Conservation (phyloP, 2,797 vertebrate species). For the Coregonus suidteri region DNA sequence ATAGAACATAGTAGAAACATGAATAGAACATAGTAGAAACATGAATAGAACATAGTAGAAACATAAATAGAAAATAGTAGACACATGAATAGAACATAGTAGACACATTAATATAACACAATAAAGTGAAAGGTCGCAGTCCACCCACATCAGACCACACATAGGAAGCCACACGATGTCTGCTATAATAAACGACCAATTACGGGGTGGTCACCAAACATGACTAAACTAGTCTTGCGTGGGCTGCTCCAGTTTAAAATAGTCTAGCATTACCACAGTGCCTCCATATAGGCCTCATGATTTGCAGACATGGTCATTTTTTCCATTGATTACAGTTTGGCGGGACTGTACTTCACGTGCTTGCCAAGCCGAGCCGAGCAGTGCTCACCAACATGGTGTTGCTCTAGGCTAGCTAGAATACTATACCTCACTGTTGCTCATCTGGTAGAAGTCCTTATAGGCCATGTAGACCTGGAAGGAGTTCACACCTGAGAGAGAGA, state of each 20-base stretch:
- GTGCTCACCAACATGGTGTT: background rate
- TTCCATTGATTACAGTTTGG: background rate
- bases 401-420: too few relatives aligned
- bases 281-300: conserved; percentile 45
- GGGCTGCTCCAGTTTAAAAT: conserved; percentile 51
- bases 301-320: conserved; percentile 40
- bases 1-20: too few relatives aligned
- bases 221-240: conserved; percentile 33
- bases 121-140: background rate
- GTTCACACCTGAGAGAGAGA: conserved; percentile 83
- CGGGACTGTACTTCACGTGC: background rate
- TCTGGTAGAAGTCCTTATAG: conserved; percentile 97
- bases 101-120: background rate
- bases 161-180: conserved; percentile 43
- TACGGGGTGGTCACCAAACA: conserved; percentile 60
- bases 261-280: conserved; percentile 36
- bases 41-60: too few relatives aligned
- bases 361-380: background rate
- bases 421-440: conserved; percentile 95
- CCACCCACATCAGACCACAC: background rate
- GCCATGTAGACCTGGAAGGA: conserved; percentile 99
- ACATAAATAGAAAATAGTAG: too few relatives aligned
- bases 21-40: too few relatives aligned
- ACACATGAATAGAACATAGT: too few relatives aligned
- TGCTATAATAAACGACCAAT: conserved; percentile 51